Evolutionary conservation across 1,140 invertebrate species (phyloP).

Genomic region (Drosophila yakuba): DNA sequence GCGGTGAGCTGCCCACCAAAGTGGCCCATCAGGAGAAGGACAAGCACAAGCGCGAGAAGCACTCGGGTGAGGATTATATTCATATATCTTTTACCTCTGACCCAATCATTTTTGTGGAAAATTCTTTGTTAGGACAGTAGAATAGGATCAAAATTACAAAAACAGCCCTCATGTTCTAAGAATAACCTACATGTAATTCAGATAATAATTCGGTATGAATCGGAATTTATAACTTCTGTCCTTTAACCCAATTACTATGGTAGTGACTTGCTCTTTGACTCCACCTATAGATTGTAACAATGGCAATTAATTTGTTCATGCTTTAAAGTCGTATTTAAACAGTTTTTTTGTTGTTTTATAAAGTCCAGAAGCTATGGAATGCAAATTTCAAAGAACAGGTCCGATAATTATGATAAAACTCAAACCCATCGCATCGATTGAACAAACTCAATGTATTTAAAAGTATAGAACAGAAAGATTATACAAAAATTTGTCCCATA

Average conservation of each 20-base stretch:
- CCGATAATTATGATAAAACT: background rate
- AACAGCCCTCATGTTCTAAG: too few relatives aligned
- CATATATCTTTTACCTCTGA: background rate
- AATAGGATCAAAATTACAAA: too few relatives aligned
- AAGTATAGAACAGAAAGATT: constrained; percentile 3
- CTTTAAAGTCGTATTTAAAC: background rate
- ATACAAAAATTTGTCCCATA: constrained; percentile 7
- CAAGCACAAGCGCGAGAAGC: constrained; percentile 79
- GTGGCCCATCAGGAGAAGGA: constrained; percentile 75
- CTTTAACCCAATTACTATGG: background rate
- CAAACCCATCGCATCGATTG: background rate
- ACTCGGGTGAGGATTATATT: constrained; percentile 60
- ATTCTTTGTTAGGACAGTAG: too few relatives aligned
- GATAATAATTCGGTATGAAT: background rate
- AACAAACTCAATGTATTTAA: constrained; percentile 1
- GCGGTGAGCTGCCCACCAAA: constrained; percentile 69
- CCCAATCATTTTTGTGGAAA: too few relatives aligned
- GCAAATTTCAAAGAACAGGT: background rate
- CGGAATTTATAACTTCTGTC: background rate
- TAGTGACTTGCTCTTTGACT: background rate
- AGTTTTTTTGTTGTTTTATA: too few relatives aligned
- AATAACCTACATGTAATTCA: too few relatives aligned
- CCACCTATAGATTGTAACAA: background rate
- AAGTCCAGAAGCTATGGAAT: constrained; percentile 6
- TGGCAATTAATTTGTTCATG: background rate